phyloP scores from a whole-genome alignment of 2,888 invertebrate species.

The Sphaeridia pumilis region DNA sequence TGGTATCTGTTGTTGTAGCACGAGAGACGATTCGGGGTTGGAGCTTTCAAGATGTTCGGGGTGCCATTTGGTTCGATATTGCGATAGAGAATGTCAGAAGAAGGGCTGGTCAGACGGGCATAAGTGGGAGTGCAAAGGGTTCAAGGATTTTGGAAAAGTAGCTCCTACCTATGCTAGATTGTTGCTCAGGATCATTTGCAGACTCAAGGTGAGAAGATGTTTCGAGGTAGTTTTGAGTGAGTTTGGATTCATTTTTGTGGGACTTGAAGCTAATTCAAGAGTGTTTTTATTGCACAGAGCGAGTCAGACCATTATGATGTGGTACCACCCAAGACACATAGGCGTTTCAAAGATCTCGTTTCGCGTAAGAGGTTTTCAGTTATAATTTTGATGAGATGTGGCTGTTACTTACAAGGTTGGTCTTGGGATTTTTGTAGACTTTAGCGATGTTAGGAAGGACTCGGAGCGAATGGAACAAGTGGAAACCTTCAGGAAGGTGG shows the following conservation, averaged over 20 bases:
- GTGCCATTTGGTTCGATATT: constrained; percentile 73
- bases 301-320: constrained; percentile 27
- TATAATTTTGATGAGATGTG: neutral
- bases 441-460: constrained; percentile 65
- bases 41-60: constrained; percentile 62
- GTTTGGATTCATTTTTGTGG: neutral
- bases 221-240: neutral
- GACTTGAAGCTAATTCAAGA: too few species aligned
- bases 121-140: constrained; percentile 59
- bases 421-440: constrained; percentile 52
- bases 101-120: constrained; percentile 64
- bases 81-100: constrained; percentile 66
- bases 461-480: constrained; percentile 65
- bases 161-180: constrained; percentile 65
- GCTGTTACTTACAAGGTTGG: neutral
- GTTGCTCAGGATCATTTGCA: constrained; percentile 61
- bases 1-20: neutral
- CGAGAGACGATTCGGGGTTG: constrained; percentile 12
- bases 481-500: constrained; percentile 55
- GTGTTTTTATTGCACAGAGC: constrained; percentile 7
- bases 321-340: constrained; percentile 23
- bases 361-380: constrained; percentile 56
- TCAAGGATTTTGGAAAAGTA: constrained; percentile 44
- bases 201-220: constrained; percentile 43
- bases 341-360: constrained; percentile 72